Base-by-base conservation (phyloP, 2,113 vertebrate species). In the Trochalopteron elliotii region DNA sequence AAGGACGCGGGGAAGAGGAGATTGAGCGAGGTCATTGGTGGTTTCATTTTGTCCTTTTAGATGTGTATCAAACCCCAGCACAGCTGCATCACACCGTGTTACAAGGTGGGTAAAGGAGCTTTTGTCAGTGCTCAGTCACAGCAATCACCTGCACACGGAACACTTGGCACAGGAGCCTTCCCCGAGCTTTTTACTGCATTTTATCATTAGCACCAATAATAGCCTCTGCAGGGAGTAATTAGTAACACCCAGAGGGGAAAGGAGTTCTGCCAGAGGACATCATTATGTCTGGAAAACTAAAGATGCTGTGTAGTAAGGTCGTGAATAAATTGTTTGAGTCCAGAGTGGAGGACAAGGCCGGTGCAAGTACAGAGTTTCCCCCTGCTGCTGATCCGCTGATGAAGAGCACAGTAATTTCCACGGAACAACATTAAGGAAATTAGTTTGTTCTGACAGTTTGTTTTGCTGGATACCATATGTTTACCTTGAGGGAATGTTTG, bases 211-310 rank as follows among this genome's bases (percentile, higher is more conserved):
- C 94, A 91, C 90, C 81, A 92, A 61, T 97, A 96, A 98, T 94
- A 93, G 93, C 91, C 96, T 97, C 97, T 97, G 98, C 98, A 98
- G 98, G 98, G 98, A 98, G 98, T 98, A 98, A 99, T 99, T 99
- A 99, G 97, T 96, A 91, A 95, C 97, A 96, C 97, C 98, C 98
- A 91, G 97, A 98, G 98, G 98, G 97, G 96, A 95, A 86, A 95
- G 96, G 90, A 91, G 68, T 96, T 89, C 90, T 96, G 95, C 95
- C 96, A 96, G 97, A 94, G 94, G 95, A 94, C 83, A 83, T 95
- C 65, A 89, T 96, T 97, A 97, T 94, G 72, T 89, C 93, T 93
- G 50, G 72, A 91, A 96, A 96, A 90, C 90, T 82, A 93, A 97
- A 96, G 95, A 93, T 86, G 65, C 79, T 87, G 49, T 78, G 44